phyloP scores from a whole-genome alignment of 2,888 invertebrate genomes.

The Sericinus montela region DNA sequence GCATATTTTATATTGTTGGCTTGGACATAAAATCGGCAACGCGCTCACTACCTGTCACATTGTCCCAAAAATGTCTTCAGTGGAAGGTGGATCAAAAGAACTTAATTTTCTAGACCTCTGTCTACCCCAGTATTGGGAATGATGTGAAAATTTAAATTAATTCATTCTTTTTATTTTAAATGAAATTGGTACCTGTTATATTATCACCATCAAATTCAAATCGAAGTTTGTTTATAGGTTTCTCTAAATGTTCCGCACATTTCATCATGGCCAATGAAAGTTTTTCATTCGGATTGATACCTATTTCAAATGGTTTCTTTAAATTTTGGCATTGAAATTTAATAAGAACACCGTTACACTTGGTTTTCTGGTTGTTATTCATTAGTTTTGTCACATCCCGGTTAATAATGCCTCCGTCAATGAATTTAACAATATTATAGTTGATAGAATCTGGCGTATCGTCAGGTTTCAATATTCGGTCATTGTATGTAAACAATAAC shows the following conservation, averaged over 20 bases:
- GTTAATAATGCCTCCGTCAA: slow-evolving; percentile 62
- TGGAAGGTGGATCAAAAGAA: too few relatives aligned
- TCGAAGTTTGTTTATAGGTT: slow-evolving; percentile 52
- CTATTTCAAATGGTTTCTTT: slow-evolving; percentile 53
- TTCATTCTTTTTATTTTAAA: too few relatives aligned
- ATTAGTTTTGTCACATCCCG: slow-evolving; percentile 40
- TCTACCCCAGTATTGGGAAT: too few relatives aligned
- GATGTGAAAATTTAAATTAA: too few relatives aligned
- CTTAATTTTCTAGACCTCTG: too few relatives aligned
- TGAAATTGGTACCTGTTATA: slow-evolving; percentile 58
- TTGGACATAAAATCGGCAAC: too few relatives aligned
- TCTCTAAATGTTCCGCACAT: slow-evolving; percentile 64
- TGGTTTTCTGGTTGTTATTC: slow-evolving; percentile 16
- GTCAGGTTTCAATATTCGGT: slow-evolving; percentile 49
- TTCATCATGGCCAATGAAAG: slow-evolving; percentile 59
- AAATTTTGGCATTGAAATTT: slow-evolving; percentile 67
- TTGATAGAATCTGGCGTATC: slow-evolving; percentile 63
- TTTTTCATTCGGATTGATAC: slow-evolving; percentile 45
- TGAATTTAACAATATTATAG: slow-evolving; percentile 64
- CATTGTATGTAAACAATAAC: slow-evolving; percentile 58
- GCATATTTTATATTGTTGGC: too few relatives aligned
- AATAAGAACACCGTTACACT: slow-evolving; percentile 42
- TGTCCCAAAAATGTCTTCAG: too few relatives aligned
- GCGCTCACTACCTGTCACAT: too few relatives aligned
- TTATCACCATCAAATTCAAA: slow-evolving; percentile 77